Percentiles rank a stretch among this genome's conserved stretches.
These are phyloP conservation scores for Enteromius trimaculatus DNA, from an alignment of 2,797 vertebrate species.

Conservation along the genomic window DNA sequence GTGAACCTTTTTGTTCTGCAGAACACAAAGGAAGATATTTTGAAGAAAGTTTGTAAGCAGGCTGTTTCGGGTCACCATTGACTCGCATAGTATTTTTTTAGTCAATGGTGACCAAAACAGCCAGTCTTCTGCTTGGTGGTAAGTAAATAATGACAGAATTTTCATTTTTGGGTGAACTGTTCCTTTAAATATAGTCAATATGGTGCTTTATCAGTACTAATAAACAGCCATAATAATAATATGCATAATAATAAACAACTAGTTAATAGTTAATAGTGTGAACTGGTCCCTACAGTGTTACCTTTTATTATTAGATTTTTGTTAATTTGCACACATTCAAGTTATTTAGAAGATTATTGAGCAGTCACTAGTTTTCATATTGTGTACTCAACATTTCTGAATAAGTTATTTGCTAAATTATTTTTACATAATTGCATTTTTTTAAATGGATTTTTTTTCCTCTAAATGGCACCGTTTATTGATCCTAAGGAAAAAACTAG, in stretches of 20 bases:
- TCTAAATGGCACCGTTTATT: not conserved
- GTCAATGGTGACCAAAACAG: too few species aligned
- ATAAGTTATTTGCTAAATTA: not conserved
- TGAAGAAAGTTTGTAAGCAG: too few species aligned
- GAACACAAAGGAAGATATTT: too few species aligned
- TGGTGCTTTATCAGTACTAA: not conserved
- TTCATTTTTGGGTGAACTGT: too few species aligned
- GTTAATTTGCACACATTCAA: not conserved
- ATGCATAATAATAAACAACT: not conserved
- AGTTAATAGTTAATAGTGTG: not conserved
- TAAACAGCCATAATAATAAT: not conserved
- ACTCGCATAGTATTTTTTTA: too few species aligned
- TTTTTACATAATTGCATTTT: not conserved
- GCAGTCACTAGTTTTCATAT: not conserved
- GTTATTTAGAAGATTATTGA: not conserved
- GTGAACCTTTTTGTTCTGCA: too few species aligned
- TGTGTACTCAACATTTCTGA: not conserved
- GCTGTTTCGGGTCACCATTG: too few species aligned
- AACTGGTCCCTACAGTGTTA: not conserved
- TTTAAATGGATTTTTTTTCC: too few species aligned
- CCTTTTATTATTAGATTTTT: not conserved
- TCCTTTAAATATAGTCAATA: too few species aligned
- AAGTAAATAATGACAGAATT: too few species aligned
- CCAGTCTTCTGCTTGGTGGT: too few species aligned
- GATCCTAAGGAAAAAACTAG: too few species aligned